phyloP scores from a whole-genome alignment of 2,797 vertebrate genomes.

The Antennarius maculatus region DNA sequence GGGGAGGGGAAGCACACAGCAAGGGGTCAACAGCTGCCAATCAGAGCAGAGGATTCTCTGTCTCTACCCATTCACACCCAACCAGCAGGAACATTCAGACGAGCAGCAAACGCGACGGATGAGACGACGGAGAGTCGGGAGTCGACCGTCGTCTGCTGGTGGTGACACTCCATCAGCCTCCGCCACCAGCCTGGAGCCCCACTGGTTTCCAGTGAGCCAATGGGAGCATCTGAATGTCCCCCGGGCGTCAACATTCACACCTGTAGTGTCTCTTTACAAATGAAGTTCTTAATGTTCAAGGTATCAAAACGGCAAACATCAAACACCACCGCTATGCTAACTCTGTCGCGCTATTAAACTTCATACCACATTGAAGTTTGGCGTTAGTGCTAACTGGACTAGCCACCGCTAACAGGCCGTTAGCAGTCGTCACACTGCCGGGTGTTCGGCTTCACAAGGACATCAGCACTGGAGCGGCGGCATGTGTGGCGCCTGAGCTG shows the following conservation, averaged over 20 bases:
- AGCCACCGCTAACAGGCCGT: neutral
- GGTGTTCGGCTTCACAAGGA: neutral
- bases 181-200: constrained; percentile 38
- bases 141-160: neutral
- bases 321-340: too few relatives aligned
- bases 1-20: constrained; percentile 36
- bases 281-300: too few relatives aligned
- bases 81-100: constrained; percentile 26
- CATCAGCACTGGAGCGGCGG: too few relatives aligned
- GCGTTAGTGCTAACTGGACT: too few relatives aligned
- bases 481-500: constrained; percentile 16
- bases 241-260: constrained; percentile 27
- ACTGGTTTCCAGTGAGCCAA: constrained; percentile 43
- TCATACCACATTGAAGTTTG: too few relatives aligned
- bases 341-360: neutral
- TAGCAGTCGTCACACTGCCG: neutral
- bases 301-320: too few relatives aligned
- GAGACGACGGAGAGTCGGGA: constrained; percentile 4
- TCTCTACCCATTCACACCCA: constrained; percentile 46
- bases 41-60: constrained; percentile 50
- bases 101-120: neutral
- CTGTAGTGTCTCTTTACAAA: neutral
- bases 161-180: constrained; percentile 25
- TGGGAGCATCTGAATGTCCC: constrained; percentile 64
- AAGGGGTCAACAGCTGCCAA: constrained; percentile 43